Evolutionary conservation across 2,888 invertebrate species (phyloP).

Genomic region (Napeogenes inachia): DNA sequence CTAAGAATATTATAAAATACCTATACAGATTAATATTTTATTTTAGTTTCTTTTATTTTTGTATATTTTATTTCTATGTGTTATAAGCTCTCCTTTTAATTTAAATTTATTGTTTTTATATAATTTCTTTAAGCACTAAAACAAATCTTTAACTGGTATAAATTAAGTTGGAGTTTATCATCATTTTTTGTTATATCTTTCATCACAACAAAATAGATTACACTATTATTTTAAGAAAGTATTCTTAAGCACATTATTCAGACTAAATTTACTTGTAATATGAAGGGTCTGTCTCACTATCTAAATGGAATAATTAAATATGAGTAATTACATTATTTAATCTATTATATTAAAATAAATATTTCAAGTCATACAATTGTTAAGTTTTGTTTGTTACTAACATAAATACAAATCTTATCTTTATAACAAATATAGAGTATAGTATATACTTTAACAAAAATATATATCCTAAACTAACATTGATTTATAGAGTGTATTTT

Average conservation of each 20-base stretch:
- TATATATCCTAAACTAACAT: constrained; percentile 18
- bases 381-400: constrained; percentile 31
- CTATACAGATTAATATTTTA: constrained; percentile 30
- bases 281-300: constrained; percentile 35
- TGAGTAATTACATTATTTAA: constrained; percentile 6
- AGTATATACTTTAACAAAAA: constrained; percentile 9
- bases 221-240: constrained; percentile 10
- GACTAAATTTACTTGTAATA: constrained; percentile 22
- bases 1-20: constrained; percentile 38
- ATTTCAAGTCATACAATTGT: constrained; percentile 27
- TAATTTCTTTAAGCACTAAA: neutral
- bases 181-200: neutral
- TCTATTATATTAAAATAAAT: constrained; percentile 17
- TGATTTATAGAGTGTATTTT: constrained; percentile 20
- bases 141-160: neutral
- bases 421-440: constrained; percentile 15
- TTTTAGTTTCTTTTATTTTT: constrained; percentile 42
- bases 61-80: constrained; percentile 22
- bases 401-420: constrained; percentile 20
- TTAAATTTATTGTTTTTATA: neutral
- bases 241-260: constrained; percentile 24
- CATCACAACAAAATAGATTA: neutral
- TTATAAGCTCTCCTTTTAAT: constrained; percentile 8
- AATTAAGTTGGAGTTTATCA: neutral
- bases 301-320: constrained; percentile 38